Evolutionary conservation across 2,797 vertebrate species (phyloP).

Genomic region (Bovichtus variegatus): DNA sequence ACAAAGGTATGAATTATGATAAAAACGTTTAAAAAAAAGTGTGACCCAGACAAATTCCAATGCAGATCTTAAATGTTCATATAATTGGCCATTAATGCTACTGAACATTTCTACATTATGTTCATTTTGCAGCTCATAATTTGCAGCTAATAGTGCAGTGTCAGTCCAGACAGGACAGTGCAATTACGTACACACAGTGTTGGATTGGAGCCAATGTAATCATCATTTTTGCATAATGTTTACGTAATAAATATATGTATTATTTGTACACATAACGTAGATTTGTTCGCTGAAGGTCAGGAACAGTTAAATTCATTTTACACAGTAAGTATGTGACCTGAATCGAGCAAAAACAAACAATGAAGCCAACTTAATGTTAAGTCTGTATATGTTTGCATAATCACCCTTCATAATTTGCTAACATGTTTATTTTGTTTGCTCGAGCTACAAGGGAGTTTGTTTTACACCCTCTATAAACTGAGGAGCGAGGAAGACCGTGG

Average conservation of each 20-base stretch:
- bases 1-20: too few relatives aligned
- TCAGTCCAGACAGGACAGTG: not conserved
- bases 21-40: not conserved
- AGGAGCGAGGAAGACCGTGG: not conserved
- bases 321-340: constrained; percentile 3
- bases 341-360: constrained; percentile 2
- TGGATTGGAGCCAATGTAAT: too few relatives aligned
- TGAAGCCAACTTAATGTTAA: not conserved
- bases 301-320: not conserved
- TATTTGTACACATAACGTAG: not conserved
- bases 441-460: not conserved
- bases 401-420: constrained; percentile 19
- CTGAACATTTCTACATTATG: not conserved
- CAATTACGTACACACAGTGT: too few relatives aligned
- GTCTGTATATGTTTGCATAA: constrained; percentile 31
- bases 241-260: constrained; percentile 1
- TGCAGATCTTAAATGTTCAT: not conserved
- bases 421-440: constrained; percentile 19
- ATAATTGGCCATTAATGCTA: not conserved
- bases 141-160: not conserved
- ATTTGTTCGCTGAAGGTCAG: not conserved
- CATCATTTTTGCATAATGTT: not conserved
- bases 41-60: not conserved
- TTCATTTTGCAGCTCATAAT: not conserved
- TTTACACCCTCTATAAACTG: not conserved